Evolutionary conservation across 2,797 vertebrate species (phyloP).

Genomic region (Rhodeus uyekii): DNA sequence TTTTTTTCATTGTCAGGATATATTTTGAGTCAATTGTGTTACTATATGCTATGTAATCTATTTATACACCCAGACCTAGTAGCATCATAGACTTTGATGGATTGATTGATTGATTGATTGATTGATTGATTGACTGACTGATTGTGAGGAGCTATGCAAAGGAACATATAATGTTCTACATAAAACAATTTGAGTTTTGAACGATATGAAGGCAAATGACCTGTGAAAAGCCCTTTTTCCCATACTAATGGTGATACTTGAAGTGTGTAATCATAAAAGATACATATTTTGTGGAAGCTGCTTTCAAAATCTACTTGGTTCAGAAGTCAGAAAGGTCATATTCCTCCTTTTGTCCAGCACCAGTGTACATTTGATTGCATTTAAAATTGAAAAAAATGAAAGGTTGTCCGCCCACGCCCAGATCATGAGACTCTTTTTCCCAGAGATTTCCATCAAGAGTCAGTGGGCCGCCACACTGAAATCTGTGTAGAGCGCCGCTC

Average conservation of each 20-base stretch:
- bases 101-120: not conserved
- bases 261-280: not conserved
- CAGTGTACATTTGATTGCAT: constrained; percentile 38
- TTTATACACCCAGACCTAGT: not conserved
- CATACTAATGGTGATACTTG: not conserved
- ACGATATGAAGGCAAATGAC: not conserved
- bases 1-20: not conserved
- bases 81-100: not conserved
- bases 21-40: not conserved
- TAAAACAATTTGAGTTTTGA: not conserved
- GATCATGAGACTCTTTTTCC: constrained; percentile 64
- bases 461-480: constrained; percentile 57
- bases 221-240: not conserved
- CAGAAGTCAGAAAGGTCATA: not conserved
- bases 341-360: not conserved
- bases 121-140: not conserved
- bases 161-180: not conserved
- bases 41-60: not conserved
- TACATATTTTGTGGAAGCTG: not conserved
- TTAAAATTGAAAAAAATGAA: constrained; percentile 53
- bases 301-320: too few species aligned
- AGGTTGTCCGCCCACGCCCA: constrained; percentile 59
- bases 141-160: not conserved
- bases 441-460: constrained; percentile 63
- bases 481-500: constrained; percentile 65